These are phyloP conservation scores for Plectrocnemia conspersa DNA, from an alignment of 1,140 invertebrate genomes.

Conservation along the genomic window DNA sequence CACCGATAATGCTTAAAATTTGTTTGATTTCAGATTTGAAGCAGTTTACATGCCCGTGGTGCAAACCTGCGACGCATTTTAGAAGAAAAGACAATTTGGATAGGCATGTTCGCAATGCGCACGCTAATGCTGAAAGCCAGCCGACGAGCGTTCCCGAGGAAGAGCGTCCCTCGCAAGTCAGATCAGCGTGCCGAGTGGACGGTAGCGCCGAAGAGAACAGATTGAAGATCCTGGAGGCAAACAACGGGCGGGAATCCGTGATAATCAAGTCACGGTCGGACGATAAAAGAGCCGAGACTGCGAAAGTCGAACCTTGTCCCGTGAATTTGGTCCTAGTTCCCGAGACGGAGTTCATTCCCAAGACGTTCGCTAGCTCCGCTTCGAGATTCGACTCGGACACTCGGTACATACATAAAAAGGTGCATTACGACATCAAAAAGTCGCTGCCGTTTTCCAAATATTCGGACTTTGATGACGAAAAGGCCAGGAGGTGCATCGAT, in stretches of 20 bases:
- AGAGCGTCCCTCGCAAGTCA: neutral
- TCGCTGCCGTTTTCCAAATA: neutral
- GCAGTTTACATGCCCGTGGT: constrained; percentile 14
- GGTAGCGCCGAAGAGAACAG: neutral
- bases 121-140: constrained; percentile 2
- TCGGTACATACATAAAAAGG: constrained; percentile 23
- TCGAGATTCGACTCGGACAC: too few species aligned
- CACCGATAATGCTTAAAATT: neutral
- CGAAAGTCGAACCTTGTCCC: too few species aligned
- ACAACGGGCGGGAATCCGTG: constrained; percentile 22
- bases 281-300: too few species aligned
- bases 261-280: constrained; percentile 11
- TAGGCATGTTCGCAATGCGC: constrained; percentile 18
- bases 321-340: too few species aligned
- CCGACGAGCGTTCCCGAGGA: neutral
- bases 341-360: too few species aligned
- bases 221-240: constrained; percentile 25
- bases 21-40: constrained; percentile 19
- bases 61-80: constrained; percentile 11
- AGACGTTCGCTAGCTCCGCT: too few species aligned
- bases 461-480: neutral
- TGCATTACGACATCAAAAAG: constrained; percentile 18
- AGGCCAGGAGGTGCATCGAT: neutral
- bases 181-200: neutral
- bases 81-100: constrained; percentile 25